These are phyloP conservation scores for Phyllostomus hastatus DNA, from an alignment of 2,113 vertebrate genomes.

Conservation along the genomic window DNA sequence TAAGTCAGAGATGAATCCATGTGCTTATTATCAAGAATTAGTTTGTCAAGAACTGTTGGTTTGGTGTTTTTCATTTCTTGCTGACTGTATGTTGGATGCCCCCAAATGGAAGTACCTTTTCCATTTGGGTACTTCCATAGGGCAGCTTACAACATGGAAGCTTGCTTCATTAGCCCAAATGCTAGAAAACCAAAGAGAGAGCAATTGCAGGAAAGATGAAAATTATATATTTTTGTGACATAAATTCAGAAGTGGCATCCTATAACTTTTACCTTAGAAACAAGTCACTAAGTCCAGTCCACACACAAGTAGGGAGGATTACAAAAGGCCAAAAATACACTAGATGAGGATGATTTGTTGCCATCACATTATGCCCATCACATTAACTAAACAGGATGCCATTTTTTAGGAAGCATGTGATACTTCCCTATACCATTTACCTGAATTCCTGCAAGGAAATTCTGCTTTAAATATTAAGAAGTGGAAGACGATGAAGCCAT, in stretches of 20 bases:
- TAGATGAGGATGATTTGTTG: background rate
- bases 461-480: background rate
- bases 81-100: background rate
- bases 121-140: background rate
- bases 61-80: background rate
- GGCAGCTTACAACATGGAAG: no score
- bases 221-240: background rate
- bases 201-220: background rate
- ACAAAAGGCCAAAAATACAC: background rate
- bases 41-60: background rate
- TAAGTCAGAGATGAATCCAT: background rate
- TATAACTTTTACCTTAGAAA: background rate
- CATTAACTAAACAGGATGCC: background rate
- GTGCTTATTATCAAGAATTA: background rate
- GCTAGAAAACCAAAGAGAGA: background rate
- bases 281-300: background rate
- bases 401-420: background rate
- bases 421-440: background rate
- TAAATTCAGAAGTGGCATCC: background rate
- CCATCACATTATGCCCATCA: background rate
- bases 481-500: background rate
- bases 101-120: no score
- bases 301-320: background rate
- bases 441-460: background rate
- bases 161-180: background rate